A percentile compares a stretch with the other conserved stretches of the same genome.
Conservation (phyloP, 2,797 vertebrate species). For the Myiothlypis chrysogaster region DNA sequence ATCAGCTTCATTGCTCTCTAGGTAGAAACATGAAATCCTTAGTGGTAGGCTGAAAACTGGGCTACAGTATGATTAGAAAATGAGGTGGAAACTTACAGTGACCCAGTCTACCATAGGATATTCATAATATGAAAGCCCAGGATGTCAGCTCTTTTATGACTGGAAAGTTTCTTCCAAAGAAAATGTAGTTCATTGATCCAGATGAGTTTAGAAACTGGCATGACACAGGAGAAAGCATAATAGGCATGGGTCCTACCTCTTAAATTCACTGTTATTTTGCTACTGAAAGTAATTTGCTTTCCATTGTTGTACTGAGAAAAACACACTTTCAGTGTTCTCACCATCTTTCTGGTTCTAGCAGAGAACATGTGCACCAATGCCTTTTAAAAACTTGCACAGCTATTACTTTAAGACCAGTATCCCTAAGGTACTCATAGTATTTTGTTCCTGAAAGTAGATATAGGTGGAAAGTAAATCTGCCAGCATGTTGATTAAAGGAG, state of each 20-base stretch:
- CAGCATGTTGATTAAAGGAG: background rate
- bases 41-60: background rate
- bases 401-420: background rate
- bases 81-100: background rate
- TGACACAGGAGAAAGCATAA: background rate
- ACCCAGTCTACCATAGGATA: background rate
- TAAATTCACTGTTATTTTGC: background rate
- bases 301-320: background rate
- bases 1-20: background rate
- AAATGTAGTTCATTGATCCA: background rate
- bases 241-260: background rate
- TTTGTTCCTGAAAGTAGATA: background rate
- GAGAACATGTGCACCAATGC: background rate
- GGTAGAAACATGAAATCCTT: background rate
- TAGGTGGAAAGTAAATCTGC: background rate
- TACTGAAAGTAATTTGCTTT: background rate
- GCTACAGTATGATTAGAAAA: background rate
- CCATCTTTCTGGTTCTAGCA: background rate
- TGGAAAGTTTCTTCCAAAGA: background rate
- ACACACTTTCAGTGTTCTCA: background rate
- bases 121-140: background rate
- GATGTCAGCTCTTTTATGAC: background rate
- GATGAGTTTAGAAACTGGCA: background rate
- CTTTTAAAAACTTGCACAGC: background rate
- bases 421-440: background rate